phyloP scores from a whole-genome alignment of 1,140 invertebrate species.

The Leptopilina boulardi region DNA sequence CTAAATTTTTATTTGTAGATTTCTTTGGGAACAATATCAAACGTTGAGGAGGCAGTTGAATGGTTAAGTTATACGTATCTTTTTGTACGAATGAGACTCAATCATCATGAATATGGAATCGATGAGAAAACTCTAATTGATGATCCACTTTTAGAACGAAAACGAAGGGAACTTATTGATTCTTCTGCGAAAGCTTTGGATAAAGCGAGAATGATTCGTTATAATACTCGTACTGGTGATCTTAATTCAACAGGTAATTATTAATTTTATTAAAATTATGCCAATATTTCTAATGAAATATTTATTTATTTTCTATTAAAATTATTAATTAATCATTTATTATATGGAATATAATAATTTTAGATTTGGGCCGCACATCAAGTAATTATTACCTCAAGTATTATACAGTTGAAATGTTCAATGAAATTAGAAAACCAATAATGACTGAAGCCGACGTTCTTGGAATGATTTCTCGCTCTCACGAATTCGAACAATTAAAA shows the following conservation, averaged over 20 bases:
- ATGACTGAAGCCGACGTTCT: constrained; percentile 94
- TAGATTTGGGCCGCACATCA: constrained; percentile 95
- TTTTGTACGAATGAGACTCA: constrained; percentile 94
- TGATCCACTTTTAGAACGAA: constrained; percentile 85
- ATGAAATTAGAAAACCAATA: constrained; percentile 84
- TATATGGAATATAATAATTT: constrained; percentile 49
- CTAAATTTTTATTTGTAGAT: constrained; percentile 79
- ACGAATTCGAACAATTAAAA: constrained; percentile 98
- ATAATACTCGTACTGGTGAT: constrained; percentile 88
- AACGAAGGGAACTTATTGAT: constrained; percentile 86
- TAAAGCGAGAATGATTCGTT: constrained; percentile 96
- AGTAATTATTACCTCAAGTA: constrained; percentile 99
- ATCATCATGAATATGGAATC: constrained; percentile 94
- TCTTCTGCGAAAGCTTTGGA: constrained; percentile 90
- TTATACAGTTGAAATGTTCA: constrained; percentile 95
- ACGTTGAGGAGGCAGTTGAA: constrained; percentile 95
- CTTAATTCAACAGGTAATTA: constrained; percentile 84
- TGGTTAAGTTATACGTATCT: constrained; percentile 99
- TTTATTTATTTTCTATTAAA: no score
- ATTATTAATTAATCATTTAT: constrained; percentile 38
- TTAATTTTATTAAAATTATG: not conserved
- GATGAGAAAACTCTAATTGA: constrained; percentile 83
- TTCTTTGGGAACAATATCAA: constrained; percentile 94
- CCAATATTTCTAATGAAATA: no score
- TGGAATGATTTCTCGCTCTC: constrained; percentile 90